Conservation (phyloP, 2,888 invertebrate species). For the Phorcus lineatus region DNA sequence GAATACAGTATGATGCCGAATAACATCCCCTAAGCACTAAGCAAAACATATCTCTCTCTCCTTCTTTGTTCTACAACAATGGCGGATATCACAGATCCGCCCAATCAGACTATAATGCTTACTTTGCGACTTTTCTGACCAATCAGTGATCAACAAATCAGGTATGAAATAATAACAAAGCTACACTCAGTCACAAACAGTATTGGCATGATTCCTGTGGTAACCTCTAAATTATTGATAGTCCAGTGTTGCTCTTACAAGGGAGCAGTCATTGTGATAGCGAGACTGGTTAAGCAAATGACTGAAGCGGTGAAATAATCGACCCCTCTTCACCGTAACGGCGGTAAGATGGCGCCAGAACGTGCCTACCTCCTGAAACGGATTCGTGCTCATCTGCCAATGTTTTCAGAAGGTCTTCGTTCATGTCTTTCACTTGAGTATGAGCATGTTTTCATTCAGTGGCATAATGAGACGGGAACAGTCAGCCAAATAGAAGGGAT, state of each 20-base stretch:
- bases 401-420: background rate
- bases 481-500: background rate
- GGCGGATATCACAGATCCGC: too few relatives aligned
- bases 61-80: too few relatives aligned
- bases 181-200: background rate
- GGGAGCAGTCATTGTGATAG: conserved; percentile 1
- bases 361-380: background rate
- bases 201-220: background rate
- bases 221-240: background rate
- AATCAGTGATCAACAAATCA: background rate
- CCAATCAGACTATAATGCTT: too few relatives aligned
- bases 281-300: background rate
- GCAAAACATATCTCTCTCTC: too few relatives aligned
- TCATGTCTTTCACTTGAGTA: background rate
- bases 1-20: too few relatives aligned
- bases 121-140: too few relatives aligned
- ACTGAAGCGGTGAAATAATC: background rate
- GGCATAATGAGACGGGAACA: background rate
- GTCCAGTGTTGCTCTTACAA: background rate
- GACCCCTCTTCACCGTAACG: background rate
- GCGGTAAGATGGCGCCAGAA: background rate
- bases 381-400: background rate
- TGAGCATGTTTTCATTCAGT: background rate
- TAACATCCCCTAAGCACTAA: too few relatives aligned
- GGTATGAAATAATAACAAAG: background rate